Evolutionary conservation across 2,888 invertebrate genomes (phyloP), one percentile per base, ranked within the genome.

Genomic region (Cataglyphis livida): DNA sequence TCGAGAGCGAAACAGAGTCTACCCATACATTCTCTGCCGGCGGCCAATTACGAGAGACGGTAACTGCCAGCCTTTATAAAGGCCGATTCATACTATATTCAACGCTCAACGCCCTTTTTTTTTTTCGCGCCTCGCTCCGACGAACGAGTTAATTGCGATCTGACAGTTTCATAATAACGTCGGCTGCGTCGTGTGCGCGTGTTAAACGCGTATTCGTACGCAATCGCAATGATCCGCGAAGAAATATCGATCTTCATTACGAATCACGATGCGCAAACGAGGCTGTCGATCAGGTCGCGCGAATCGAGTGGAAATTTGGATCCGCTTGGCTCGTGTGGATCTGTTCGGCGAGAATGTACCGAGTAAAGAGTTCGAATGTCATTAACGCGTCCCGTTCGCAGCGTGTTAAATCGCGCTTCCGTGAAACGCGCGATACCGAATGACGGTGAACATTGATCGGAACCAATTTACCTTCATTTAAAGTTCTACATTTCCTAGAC

Each of bases 61-160:
- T 78, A 88, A 89, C 85, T 84, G 78, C 82, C 87, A 76, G 82
- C 83, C 85, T 83, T 89, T 89, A n/a, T 51, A 89, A 87, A 87
- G 76, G 66, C 66, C 84, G 76, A 35, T 82, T 84, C 83, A 61
- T 82, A 61, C 82, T 73, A 51, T 57, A 61, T 74, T 71, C 82
- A 28, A 28, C 83, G 82, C 88, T 87, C 82, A 74, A 82, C 73
- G 75, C 62, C 68, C 75, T 51, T 73, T 64, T 51, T 73, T 64
- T 75, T 70, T 83, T 75, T 70, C 62, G 28, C 54, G 68, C 32
- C 38, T 64, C 68, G 61, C 48, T 48, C 78, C 54, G 83, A 44
- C 82, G 89, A 64, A 64, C 73, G 88, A 65, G 74, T 88, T 89
- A 87, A 89, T 89, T 87, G 84, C 87, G 61, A 85, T 84, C 84